These are phyloP conservation scores for Phortica variegata DNA, from an alignment of 1,140 invertebrate genomes.

Conservation along the genomic window DNA sequence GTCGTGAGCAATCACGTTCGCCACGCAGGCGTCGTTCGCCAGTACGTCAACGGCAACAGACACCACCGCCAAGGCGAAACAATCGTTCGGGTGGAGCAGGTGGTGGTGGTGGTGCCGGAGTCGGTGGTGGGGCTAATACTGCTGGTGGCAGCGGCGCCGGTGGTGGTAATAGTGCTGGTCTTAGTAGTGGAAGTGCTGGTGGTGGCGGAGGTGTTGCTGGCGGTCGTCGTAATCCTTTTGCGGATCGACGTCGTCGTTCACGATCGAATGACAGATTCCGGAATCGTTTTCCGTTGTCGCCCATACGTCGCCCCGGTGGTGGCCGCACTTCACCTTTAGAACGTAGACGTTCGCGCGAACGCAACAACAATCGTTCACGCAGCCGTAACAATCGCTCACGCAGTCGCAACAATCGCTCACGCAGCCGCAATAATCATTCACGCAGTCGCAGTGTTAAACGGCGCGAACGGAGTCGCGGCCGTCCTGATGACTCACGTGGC, in stretches of 20 bases:
- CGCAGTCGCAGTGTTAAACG: background rate
- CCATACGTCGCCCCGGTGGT: constrained; percentile 27
- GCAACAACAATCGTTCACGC: constrained; percentile 25
- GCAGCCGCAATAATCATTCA: constrained; percentile 4
- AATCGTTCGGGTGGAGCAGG: too few species aligned
- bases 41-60: constrained; percentile 27
- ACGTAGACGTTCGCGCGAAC: constrained; percentile 28
- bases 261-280: constrained; percentile 38
- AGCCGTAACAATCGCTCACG: constrained; percentile 32
- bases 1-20: constrained; percentile 14
- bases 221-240: constrained; percentile 41
- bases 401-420: constrained; percentile 26
- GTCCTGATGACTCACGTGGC: background rate
- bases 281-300: constrained; percentile 45
- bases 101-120: too few species aligned
- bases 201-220: constrained; percentile 8
- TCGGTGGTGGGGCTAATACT: too few species aligned
- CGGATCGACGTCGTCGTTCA: constrained; percentile 31
- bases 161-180: too few species aligned
- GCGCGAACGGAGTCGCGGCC: background rate
- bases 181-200: too few species aligned
- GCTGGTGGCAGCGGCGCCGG: too few species aligned
- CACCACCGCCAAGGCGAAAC: constrained; percentile 19
- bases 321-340: constrained; percentile 24
- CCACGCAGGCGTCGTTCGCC: constrained; percentile 31